A percentile compares a stretch with the other conserved stretches of the same genome.
phyloP scores from a whole-genome alignment of 2,888 invertebrate genomes.

The Pachliopta kotzebuea region DNA sequence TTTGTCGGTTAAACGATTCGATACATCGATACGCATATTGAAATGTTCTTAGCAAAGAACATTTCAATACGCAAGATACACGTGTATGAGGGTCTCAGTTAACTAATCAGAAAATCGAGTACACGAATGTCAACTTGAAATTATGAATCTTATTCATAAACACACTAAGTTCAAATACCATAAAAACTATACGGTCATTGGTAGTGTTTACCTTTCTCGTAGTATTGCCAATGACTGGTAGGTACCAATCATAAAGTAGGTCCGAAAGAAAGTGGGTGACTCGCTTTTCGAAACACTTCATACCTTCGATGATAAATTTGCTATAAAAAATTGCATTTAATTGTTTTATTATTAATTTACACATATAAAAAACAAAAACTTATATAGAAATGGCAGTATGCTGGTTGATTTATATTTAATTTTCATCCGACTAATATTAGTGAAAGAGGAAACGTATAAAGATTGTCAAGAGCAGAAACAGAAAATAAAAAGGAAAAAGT shows the following conservation, averaged over 20 bases:
- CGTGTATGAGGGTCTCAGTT: slow-evolving; percentile 3
- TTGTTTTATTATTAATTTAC: not conserved
- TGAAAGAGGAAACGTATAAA: too few relatives aligned
- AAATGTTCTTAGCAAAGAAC: too few relatives aligned
- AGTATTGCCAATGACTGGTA: slow-evolving; percentile 57
- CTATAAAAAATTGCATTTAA: not conserved
- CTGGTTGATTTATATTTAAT: too few relatives aligned
- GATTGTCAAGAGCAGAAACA: too few relatives aligned
- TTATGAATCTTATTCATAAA: slow-evolving; percentile 32
- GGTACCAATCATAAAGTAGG: slow-evolving; percentile 46
- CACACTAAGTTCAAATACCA: slow-evolving; percentile 7
- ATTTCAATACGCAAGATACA: not conserved
- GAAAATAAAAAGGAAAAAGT: too few relatives aligned
- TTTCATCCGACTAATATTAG: too few relatives aligned
- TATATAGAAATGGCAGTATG: too few relatives aligned
- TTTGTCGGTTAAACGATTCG: too few relatives aligned
- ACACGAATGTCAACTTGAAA: slow-evolving; percentile 14
- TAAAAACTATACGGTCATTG: slow-evolving; percentile 29
- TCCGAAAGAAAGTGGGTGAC: slow-evolving; percentile 55
- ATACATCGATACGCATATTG: too few relatives aligned
- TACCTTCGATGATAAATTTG: slow-evolving; percentile 8
- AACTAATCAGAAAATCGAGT: slow-evolving; percentile 17
- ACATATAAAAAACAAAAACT: too few relatives aligned
- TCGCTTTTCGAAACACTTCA: slow-evolving; percentile 41
- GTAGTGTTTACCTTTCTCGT: slow-evolving; percentile 55